These are phyloP conservation scores for Sardinella longiceps DNA, from an alignment of 2,797 vertebrate species.

Conservation along the genomic window DNA sequence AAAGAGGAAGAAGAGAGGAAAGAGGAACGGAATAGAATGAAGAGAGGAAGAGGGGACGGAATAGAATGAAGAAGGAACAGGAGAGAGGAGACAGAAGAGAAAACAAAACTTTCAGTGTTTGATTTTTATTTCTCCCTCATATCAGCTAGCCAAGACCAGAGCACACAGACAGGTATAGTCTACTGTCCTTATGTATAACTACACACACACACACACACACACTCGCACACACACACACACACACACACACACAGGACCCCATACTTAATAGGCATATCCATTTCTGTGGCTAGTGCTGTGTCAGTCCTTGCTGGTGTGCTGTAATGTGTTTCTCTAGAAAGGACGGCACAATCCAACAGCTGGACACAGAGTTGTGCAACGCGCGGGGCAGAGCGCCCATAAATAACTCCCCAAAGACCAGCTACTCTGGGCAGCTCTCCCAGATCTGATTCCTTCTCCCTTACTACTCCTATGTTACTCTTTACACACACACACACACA, in stretches of 20 bases:
- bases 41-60: background rate
- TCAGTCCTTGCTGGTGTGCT: background rate
- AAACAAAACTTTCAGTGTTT: background rate
- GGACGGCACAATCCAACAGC: background rate
- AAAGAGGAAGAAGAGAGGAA: background rate
- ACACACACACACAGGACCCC: background rate
- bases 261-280: background rate
- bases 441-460: slow-evolving; percentile 22
- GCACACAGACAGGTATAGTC: background rate
- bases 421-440: slow-evolving; percentile 49
- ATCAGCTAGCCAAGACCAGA: background rate
- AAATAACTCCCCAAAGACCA: slow-evolving; percentile 31
- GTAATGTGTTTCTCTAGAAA: background rate
- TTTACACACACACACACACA: background rate
- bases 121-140: background rate
- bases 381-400: background rate
- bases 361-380: background rate
- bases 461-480: background rate
- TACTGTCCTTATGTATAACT: background rate
- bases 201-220: background rate
- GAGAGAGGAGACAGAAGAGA: background rate
- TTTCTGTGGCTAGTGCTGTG: background rate
- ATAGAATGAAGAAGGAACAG: background rate
- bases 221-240: background rate
- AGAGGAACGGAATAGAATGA: no score